A percentile compares a stretch with the other conserved stretches of the same genome.
Conservation (phyloP, 2,888 invertebrate genomes). For the Phortica okadai region DNA sequence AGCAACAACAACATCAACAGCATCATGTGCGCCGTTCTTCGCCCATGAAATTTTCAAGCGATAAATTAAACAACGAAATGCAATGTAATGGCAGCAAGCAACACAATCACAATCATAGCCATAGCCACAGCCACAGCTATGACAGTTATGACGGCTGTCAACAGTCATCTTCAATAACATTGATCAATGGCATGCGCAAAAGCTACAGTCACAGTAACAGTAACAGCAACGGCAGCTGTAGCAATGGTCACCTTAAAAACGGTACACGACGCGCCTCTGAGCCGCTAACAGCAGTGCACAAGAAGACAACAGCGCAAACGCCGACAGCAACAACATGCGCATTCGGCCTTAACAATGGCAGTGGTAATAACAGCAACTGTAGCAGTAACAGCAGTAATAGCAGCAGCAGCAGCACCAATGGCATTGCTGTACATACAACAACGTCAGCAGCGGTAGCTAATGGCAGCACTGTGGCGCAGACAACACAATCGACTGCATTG, state of each 20-base stretch:
- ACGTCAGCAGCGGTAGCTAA: conserved; percentile 30
- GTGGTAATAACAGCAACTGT: conserved; percentile 49
- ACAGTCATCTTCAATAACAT: conserved; percentile 32
- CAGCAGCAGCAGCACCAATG: conserved; percentile 32
- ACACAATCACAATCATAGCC: conserved; percentile 20
- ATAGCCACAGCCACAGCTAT: conserved; percentile 43
- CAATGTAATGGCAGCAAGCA: conserved; percentile 25
- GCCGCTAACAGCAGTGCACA: conserved; percentile 60
- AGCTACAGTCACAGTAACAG: conserved; percentile 44
- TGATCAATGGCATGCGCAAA: conserved; percentile 47
- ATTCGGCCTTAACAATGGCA: conserved; percentile 34
- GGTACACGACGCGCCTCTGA: conserved; percentile 63
- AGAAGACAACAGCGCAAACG: conserved; percentile 44
- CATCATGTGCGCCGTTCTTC: conserved; percentile 40
- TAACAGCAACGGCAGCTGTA: conserved; percentile 39
- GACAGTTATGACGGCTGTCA: conserved; percentile 43
- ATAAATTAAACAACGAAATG: conserved; percentile 46
- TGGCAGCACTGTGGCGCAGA: conserved; percentile 50
- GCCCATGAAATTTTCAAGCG: conserved; percentile 42
- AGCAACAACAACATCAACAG: conserved; percentile 43
- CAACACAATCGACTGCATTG: conserved; percentile 55
- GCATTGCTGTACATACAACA: conserved; percentile 44
- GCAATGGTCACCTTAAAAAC: conserved; percentile 42
- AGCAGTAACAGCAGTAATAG: conserved; percentile 47
- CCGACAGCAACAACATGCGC: conserved; percentile 26